Conservation (phyloP, 2,888 invertebrate species). For the Petrolisthes cinctipes region DNA sequence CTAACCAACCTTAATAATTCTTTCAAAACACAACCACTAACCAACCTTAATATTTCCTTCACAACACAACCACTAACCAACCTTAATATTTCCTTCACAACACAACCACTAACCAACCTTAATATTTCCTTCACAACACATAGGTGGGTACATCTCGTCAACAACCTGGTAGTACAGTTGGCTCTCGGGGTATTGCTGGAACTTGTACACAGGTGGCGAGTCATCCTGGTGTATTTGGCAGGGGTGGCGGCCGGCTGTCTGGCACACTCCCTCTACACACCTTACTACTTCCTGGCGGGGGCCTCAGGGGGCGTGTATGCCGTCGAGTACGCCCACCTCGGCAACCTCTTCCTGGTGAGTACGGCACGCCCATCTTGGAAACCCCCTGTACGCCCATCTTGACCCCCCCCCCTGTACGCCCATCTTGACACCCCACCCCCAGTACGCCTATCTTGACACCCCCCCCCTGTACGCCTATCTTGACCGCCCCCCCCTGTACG, state of each 20-base stretch:
- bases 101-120: no score
- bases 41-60: no score
- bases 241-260: constrained; percentile 82
- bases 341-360: constrained; percentile 79
- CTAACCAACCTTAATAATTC: no score
- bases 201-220: constrained; percentile 85
- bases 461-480: no score
- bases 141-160: constrained; percentile 78
- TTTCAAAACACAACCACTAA: no score
- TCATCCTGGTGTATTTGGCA: constrained; percentile 79
- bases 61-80: background rate
- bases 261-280: constrained; percentile 82
- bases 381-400: background rate
- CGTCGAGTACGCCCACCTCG: constrained; percentile 85
- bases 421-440: background rate
- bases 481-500: no score
- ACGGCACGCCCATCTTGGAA: background rate
- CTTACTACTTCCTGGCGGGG: constrained; percentile 86
- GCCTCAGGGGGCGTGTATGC: constrained; percentile 93
- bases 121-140: background rate
- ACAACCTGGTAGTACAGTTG: constrained; percentile 91
- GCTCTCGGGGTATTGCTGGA: constrained; percentile 93
- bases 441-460: background rate
- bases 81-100: background rate
- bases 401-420: background rate